Evolutionary conservation across 1,140 invertebrate genomes (phyloP).

Genomic region (Drosophila bocqueti): DNA sequence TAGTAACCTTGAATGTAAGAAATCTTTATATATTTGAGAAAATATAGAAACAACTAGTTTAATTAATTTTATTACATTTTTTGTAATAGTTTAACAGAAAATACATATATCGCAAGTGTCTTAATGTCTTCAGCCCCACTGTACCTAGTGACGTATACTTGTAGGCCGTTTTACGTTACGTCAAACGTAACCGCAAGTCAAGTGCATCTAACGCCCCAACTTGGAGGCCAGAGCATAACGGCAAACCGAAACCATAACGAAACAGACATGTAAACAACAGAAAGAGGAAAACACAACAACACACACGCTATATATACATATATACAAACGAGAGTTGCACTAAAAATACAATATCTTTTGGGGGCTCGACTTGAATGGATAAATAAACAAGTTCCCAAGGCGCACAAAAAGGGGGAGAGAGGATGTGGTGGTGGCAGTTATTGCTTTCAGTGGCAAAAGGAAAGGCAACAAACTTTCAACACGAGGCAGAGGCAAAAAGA

Average conservation of each 20-base stretch:
- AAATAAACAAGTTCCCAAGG: constrained; percentile 42
- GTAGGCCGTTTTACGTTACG: not conserved
- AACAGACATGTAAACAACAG: constrained; percentile 34
- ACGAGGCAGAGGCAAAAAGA: not conserved
- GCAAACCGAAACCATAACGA: constrained; percentile 29
- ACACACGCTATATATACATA: constrained; percentile 2
- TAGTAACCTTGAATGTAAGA: not conserved
- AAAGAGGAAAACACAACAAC: constrained; percentile 21
- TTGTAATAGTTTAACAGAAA: too few relatives aligned
- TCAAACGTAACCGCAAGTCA: constrained; percentile 40
- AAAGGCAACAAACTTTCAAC: constrained; percentile 53
- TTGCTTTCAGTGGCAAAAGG: constrained; percentile 21
- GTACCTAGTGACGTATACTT: not conserved
- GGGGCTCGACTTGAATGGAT: constrained; percentile 54
- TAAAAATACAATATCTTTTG: constrained; percentile 48
- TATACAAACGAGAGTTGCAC: constrained; percentile 25
- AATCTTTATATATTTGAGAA: not conserved
- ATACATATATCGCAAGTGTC: too few relatives aligned
- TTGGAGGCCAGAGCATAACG: constrained; percentile 33
- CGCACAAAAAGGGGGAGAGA: not conserved
- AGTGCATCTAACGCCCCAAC: constrained; percentile 39
- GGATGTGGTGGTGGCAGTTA: constrained; percentile 15
- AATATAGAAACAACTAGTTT: not conserved
- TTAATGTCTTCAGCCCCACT: too few relatives aligned
- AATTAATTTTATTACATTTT: too few relatives aligned